Conservation (phyloP, 2,113 vertebrate species). For the Anseranas semipalmata region DNA sequence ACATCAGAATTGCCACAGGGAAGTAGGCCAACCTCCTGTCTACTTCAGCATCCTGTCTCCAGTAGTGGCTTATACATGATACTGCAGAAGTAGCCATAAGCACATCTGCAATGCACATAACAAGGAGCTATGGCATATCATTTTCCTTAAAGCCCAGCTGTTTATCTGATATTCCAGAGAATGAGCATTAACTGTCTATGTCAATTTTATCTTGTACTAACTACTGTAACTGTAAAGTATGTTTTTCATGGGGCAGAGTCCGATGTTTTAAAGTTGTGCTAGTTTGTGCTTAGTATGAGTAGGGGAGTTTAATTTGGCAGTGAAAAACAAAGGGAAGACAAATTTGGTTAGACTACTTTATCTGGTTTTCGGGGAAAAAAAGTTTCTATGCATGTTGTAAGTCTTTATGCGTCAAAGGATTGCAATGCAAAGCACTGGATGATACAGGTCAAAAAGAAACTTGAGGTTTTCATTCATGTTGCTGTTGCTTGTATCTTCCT, state of each 20-base stretch:
- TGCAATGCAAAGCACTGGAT: neutral
- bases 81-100: neutral
- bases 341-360: neutral
- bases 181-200: neutral
- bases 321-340: neutral
- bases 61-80: neutral
- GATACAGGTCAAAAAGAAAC: neutral
- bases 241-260: neutral
- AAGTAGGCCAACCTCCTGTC: slow-evolving; percentile 15
- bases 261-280: neutral
- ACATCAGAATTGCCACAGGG: slow-evolving; percentile 36
- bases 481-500: neutral
- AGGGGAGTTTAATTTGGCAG: neutral
- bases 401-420: neutral
- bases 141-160: slow-evolving; percentile 3
- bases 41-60: slow-evolving; percentile 50
- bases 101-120: neutral
- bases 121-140: neutral
- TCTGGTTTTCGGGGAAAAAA: neutral
- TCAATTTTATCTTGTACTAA: neutral
- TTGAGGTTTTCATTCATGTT: neutral
- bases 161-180: neutral
- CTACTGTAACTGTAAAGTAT: neutral
- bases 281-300: neutral
- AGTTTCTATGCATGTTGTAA: neutral